Evolutionary conservation across 1,140 invertebrate species (phyloP).

Genomic region (Drosophila nikananu): DNA sequence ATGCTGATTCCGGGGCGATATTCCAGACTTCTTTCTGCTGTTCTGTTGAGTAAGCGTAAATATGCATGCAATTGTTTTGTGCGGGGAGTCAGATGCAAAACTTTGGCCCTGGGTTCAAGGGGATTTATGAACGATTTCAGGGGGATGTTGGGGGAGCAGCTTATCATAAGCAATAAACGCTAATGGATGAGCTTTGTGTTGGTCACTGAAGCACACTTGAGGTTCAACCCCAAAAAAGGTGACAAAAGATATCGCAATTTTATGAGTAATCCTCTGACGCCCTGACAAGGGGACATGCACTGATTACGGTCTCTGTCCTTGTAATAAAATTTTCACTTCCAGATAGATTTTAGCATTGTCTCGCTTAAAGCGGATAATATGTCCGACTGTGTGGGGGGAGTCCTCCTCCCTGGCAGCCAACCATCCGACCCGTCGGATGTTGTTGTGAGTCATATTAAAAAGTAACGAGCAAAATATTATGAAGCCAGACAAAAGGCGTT

Average conservation of each 20-base stretch:
- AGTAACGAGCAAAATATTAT: conserved; percentile 83
- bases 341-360: conserved; percentile 81
- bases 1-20: conserved; percentile 39
- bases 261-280: conserved; percentile 81
- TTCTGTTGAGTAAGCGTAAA: conserved; percentile 40
- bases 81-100: conserved; percentile 18
- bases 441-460: conserved; percentile 82
- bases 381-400: conserved; percentile 20
- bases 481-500: conserved; percentile 81
- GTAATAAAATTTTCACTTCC: conserved; percentile 80
- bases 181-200: conserved; percentile 69
- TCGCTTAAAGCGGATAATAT: conserved; percentile 68
- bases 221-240: conserved; percentile 68
- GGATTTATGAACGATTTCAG: conserved; percentile 25
- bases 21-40: conserved; percentile 25
- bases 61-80: neutral
- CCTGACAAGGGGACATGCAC: conserved; percentile 73
- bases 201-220: conserved; percentile 28
- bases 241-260: conserved; percentile 84
- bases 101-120: conserved; percentile 12
- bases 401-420: neutral
- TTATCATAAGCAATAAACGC: conserved; percentile 78
- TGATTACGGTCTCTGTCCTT: conserved; percentile 56
- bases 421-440: conserved; percentile 56
- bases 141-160: conserved; percentile 28